phyloP scores from a whole-genome alignment of 1,140 invertebrate species.

The Carposina sasakii region DNA sequence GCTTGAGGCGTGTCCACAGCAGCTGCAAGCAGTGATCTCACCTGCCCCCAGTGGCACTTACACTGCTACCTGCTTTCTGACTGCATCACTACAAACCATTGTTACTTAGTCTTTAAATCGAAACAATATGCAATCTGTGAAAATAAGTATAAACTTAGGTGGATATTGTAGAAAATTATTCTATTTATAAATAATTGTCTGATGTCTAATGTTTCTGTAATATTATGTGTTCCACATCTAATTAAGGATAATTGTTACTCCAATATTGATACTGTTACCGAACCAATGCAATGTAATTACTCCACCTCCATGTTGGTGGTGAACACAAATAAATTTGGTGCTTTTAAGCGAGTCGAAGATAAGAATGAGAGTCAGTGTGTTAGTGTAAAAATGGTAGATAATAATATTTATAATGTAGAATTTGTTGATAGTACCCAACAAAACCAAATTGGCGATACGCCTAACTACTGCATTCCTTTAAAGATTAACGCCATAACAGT shows the following conservation, averaged over 20 bases:
- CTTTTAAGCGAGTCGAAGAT: conserved; percentile 71
- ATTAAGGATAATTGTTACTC: conserved; percentile 73
- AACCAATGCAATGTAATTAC: conserved; percentile 77
- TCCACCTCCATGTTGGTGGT: conserved; percentile 72
- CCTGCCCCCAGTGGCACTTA: conserved; percentile 68
- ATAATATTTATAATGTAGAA: conserved; percentile 73
- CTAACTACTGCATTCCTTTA: conserved; percentile 77
- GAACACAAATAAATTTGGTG: conserved; percentile 73
- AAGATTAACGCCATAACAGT: conserved; percentile 74
- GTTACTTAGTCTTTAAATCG: conserved; percentile 74
- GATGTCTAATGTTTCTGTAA: conserved; percentile 77
- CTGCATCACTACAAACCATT: conserved; percentile 73
- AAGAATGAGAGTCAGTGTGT: conserved; percentile 71
- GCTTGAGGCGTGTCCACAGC: conserved; percentile 68
- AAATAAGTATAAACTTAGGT: conserved; percentile 73
- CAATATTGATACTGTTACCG: conserved; percentile 75
- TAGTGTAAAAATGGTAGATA: conserved; percentile 73
- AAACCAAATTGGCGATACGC: conserved; percentile 74
- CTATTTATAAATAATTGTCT: conserved; percentile 77
- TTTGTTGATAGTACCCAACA: conserved; percentile 73
- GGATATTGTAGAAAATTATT: conserved; percentile 73
- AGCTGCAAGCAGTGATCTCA: conserved; percentile 68
- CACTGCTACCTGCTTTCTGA: conserved; percentile 74
- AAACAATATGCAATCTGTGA: conserved; percentile 80
- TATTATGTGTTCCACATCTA: conserved; percentile 74